phyloP scores from a whole-genome alignment of 2,888 invertebrate genomes.

The Diarsia rubi region DNA sequence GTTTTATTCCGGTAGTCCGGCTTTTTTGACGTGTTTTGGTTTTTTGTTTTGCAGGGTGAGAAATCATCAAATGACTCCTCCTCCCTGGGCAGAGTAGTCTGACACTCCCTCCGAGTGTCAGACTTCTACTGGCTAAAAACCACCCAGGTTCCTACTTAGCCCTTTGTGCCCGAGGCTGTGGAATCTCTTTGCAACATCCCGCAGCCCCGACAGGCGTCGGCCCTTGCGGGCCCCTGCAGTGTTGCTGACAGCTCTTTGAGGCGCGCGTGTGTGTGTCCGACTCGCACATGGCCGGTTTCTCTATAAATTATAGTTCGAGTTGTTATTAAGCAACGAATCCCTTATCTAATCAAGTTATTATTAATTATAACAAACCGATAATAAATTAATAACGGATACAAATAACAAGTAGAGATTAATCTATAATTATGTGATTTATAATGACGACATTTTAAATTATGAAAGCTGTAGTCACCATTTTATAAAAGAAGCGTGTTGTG shows the following conservation, averaged over 20 bases:
- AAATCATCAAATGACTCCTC: no score
- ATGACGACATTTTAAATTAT: background rate
- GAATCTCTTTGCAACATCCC: no score
- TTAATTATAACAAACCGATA: conserved; percentile 43
- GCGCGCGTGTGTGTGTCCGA: background rate
- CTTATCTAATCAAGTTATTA: conserved; percentile 38
- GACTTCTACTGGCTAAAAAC: no score
- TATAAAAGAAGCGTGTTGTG: background rate
- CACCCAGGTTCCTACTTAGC: no score
- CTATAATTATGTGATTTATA: background rate
- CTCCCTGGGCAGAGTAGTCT: no score
- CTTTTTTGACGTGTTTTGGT: background rate
- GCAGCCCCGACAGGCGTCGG: no score
- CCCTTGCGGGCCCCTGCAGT: no score
- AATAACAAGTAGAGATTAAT: conserved; percentile 7
- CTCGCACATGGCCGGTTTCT: background rate
- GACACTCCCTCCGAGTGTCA: no score
- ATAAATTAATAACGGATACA: conserved; percentile 3
- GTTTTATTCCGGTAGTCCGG: background rate
- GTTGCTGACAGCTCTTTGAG: no score
- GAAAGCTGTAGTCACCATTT: background rate
- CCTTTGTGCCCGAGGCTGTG: no score
- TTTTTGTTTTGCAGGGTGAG: no score
- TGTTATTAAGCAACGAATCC: conserved; percentile 3
- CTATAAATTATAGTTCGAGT: background rate